phyloP scores from a whole-genome alignment of 2,888 invertebrate genomes.

The Rhingia campestris region DNA sequence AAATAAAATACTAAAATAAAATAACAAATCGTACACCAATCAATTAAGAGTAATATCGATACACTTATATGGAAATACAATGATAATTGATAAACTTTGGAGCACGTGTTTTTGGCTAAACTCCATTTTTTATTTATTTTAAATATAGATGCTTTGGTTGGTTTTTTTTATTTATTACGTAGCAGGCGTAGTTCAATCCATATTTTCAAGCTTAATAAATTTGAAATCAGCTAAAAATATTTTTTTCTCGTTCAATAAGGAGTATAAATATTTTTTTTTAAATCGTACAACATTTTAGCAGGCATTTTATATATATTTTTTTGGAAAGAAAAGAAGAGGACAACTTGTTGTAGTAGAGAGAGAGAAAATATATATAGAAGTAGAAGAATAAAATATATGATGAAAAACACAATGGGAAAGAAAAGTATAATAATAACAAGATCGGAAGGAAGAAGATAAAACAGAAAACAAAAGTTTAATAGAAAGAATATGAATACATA shows the following conservation, averaged over 20 bases:
- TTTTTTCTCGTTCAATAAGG: slow-evolving; percentile 71
- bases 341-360: slow-evolving; percentile 52
- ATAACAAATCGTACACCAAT: slow-evolving; percentile 71
- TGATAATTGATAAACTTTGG: slow-evolving; percentile 74
- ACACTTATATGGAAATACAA: slow-evolving; percentile 73
- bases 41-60: slow-evolving; percentile 70
- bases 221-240: slow-evolving; percentile 74
- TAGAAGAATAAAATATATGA: slow-evolving; percentile 21
- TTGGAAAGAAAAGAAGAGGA: slow-evolving; percentile 43
- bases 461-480: slow-evolving; percentile 14
- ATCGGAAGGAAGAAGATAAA: slow-evolving; percentile 41
- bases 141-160: slow-evolving; percentile 75
- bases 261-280: slow-evolving; percentile 68
- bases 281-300: slow-evolving; percentile 70
- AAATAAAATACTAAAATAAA: slow-evolving; percentile 15
- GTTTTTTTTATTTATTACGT: slow-evolving; percentile 74
- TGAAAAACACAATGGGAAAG: slow-evolving; percentile 41
- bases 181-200: slow-evolving; percentile 80
- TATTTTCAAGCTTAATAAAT: slow-evolving; percentile 76
- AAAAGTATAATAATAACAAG: slow-evolving; percentile 36
- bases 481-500: slow-evolving; percentile 4
- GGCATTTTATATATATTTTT: slow-evolving; percentile 40
- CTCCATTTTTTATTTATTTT: slow-evolving; percentile 76
- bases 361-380: slow-evolving; percentile 33
- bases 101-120: slow-evolving; percentile 79